Base-by-base conservation (phyloP, 2,888 invertebrate genomes). In the Eudemis profundana region DNA sequence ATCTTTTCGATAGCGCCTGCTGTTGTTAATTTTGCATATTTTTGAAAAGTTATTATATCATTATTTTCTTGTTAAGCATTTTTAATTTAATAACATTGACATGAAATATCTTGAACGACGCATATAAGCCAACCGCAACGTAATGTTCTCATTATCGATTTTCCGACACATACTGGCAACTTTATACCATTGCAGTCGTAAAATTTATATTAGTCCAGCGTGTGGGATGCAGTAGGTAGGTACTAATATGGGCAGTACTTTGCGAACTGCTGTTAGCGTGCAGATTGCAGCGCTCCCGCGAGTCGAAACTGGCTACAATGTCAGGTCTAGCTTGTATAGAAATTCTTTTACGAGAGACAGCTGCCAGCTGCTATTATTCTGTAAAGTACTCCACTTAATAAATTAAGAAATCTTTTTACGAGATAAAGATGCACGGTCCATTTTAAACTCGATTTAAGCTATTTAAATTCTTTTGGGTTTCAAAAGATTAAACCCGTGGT, bases 191-290 rank as follows among this genome's bases (percentile, higher is more conserved):
- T 15, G 51, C 15, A 44, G 36, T 44, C 51, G 42, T 61, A 53
- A 53, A 33, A 53, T 36, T 23, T 61, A 33, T 61, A 61, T 53
- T 59, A 33, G 21, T 38, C 53, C 46, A 3, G n/a, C 10, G 15
- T 36, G 33, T 36, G 21, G 46, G 36, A 47, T 19, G 21, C 47
- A 47, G 47, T 59, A 47, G 33, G 33, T 10, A 4, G 23, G 23
- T 23, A 23, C 5, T 23, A 23, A 5, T 23, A 5, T 44, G 33
- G 51, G 44, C 44, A 14, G 44, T 61, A 66, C 59, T 38, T 61
- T 17, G 51, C 51, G 61, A 64, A 68, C 61, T 69, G 64, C 56
- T 66, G 66, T 53, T 68, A 68, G 69, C 68, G 60, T 69, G 67
- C 68, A 68, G 69, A 70, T 69, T 72, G 71, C 63, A 49, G 50